Conservation (phyloP, 2,797 vertebrate species). For the Malurus splendens region DNA sequence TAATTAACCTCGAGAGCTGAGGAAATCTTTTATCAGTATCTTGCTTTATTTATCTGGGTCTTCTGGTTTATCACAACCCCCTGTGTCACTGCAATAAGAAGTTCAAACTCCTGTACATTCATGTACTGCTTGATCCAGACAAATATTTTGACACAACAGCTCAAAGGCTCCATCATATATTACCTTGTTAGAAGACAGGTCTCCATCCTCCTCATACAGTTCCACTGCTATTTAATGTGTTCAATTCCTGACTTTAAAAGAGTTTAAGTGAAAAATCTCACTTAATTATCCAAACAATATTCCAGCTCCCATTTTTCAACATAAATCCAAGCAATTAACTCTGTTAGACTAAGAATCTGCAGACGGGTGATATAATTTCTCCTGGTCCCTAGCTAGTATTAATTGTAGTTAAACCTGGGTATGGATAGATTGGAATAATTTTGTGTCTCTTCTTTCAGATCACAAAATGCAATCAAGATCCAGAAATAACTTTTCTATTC, state of each 20-base stretch:
- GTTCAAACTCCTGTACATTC: not conserved
- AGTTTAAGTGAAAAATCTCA: not conserved
- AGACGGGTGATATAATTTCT: conserved; percentile 42
- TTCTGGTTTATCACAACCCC: not conserved
- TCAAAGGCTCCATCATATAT: not conserved
- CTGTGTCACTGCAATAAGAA: not conserved
- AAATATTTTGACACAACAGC: not conserved
- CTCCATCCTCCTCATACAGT: not conserved
- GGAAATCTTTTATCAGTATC: not conserved
- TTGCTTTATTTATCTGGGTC: not conserved
- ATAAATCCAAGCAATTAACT: conserved; percentile 33
- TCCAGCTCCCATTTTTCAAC: not conserved
- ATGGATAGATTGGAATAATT: conserved; percentile 64
- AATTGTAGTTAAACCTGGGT: conserved; percentile 59
- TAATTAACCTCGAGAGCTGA: not conserved
- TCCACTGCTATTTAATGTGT: not conserved
- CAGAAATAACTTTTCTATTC: conserved; percentile 70
- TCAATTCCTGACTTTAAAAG: not conserved
- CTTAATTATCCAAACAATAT: not conserved
- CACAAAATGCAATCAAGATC: conserved; percentile 64
- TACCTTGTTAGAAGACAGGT: not conserved
- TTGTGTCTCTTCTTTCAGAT: conserved; percentile 68
- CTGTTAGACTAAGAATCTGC: not conserved
- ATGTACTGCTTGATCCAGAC: not conserved
- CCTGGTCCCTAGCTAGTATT: conserved; percentile 43